phyloP scores from a whole-genome alignment of 2,113 vertebrate species.

The Apus apus region DNA sequence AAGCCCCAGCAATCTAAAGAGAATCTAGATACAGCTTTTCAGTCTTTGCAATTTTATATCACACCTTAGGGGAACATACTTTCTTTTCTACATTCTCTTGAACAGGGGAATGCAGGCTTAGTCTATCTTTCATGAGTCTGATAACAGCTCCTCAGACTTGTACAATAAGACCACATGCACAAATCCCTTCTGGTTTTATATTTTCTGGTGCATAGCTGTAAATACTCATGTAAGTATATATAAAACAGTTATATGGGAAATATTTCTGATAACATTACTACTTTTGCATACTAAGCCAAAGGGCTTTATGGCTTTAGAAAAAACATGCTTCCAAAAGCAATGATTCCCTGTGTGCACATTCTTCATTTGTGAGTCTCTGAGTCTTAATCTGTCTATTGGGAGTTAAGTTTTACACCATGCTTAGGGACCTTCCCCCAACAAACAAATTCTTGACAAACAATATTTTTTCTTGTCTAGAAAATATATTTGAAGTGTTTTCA shows the following conservation, averaged over 20 bases:
- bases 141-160: neutral
- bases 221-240: neutral
- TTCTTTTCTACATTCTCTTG: neutral
- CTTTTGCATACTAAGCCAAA: neutral
- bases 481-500: neutral
- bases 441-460: neutral
- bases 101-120: neutral
- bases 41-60: neutral
- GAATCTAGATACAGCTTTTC: neutral
- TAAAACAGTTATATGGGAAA: neutral
- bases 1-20: neutral
- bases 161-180: neutral
- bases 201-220: neutral
- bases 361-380: neutral
- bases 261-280: neutral
- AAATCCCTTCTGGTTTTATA: neutral
- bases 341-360: neutral
- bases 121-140: neutral
- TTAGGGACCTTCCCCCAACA: neutral
- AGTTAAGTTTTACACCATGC: neutral
- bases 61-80: accelerated
- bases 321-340: neutral
- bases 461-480: neutral
- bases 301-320: neutral
- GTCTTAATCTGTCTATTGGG: neutral